phyloP scores from a whole-genome alignment of 1,140 invertebrate species.

The Drosophila biarmipes region DNA sequence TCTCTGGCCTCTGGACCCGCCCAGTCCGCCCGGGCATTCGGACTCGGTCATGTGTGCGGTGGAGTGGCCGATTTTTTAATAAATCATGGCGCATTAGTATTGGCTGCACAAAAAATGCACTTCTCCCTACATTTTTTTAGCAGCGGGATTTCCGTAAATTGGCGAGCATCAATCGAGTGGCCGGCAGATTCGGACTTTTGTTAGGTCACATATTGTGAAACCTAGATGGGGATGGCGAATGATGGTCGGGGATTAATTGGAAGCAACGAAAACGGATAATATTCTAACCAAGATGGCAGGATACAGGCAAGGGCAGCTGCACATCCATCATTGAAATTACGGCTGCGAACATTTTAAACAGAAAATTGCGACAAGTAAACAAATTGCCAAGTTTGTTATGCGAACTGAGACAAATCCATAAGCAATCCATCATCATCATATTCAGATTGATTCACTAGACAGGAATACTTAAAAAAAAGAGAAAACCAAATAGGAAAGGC shows the following conservation, averaged over 20 bases:
- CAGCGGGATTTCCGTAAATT: conserved; percentile 19
- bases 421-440: neutral
- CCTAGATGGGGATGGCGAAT: neutral
- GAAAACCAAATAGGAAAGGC: neutral
- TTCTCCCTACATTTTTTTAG: conserved; percentile 18
- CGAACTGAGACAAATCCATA: conserved; percentile 1
- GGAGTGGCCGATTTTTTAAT: conserved; percentile 57
- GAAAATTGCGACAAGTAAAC: conserved; percentile 1
- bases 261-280: neutral
- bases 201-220: conserved; percentile 21
- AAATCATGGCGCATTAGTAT: conserved; percentile 72
- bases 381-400: neutral
- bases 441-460: neutral
- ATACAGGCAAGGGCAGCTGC: neutral
- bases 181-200: neutral
- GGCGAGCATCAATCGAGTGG: conserved; percentile 32
- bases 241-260: conserved; percentile 7
- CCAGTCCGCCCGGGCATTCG: conserved; percentile 19
- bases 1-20: conserved; percentile 7
- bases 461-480: neutral
- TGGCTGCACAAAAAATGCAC: conserved; percentile 41
- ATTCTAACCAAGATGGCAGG: neutral
- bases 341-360: neutral
- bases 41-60: conserved; percentile 6
- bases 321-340: neutral